Conservation (phyloP, 2,888 invertebrate genomes). For the Lasioglossum vierecki region DNA sequence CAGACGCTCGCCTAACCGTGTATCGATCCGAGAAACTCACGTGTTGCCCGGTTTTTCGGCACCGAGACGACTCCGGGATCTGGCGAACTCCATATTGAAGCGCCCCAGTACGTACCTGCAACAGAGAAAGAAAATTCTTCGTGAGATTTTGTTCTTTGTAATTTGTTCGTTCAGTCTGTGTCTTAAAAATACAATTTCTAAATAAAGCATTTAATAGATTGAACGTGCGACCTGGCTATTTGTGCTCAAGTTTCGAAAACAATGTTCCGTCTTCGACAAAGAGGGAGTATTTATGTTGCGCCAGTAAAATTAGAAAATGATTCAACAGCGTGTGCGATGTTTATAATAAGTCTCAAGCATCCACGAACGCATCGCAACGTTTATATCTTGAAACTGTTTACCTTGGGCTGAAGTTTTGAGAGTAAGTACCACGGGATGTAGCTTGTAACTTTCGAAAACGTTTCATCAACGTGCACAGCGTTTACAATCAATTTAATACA, state of each 20-base stretch:
- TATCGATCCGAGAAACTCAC: slow-evolving; percentile 25
- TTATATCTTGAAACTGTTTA: not conserved
- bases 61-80: too few relatives aligned
- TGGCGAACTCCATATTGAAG: not conserved
- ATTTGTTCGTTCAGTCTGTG: not conserved
- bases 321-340: not conserved
- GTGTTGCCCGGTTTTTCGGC: not conserved
- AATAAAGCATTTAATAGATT: too few relatives aligned
- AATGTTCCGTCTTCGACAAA: not conserved
- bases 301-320: not conserved
- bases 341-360: not conserved
- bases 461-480: not conserved
- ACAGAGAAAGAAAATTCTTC: slow-evolving; percentile 21
- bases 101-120: slow-evolving; percentile 44
- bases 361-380: not conserved
- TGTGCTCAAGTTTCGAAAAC: not conserved
- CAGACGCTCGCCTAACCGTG: not conserved
- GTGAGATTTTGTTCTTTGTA: slow-evolving; percentile 8
- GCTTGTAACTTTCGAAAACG: not conserved
- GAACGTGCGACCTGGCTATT: not conserved
- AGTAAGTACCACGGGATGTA: not conserved
- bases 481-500: not conserved
- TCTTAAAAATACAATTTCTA: too few relatives aligned
- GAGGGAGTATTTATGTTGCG: not conserved
- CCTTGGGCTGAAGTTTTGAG: not conserved